These are phyloP conservation scores for Calliscelio sp. DNA, from an alignment of 2,888 invertebrate species.

Conservation along the genomic window DNA sequence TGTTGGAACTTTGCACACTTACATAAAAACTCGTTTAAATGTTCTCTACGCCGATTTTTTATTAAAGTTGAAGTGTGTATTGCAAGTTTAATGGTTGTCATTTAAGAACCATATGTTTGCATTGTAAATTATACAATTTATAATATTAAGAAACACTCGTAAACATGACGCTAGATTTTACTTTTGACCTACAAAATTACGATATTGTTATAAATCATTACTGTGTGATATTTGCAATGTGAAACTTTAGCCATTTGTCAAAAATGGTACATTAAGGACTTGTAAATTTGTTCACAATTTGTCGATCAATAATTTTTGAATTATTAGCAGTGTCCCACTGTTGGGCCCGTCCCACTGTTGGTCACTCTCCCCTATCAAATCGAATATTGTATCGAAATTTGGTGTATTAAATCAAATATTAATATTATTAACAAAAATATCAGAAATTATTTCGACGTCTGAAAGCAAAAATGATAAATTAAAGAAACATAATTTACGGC, in stretches of 20 bases:
- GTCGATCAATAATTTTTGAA: background rate
- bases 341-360: constrained; percentile 11
- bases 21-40: constrained; percentile 10
- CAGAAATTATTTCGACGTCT: too few relatives aligned
- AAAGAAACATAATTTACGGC: too few relatives aligned
- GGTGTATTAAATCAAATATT: too few relatives aligned
- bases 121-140: constrained; percentile 6
- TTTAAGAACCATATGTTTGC: background rate
- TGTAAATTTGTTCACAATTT: constrained; percentile 1
- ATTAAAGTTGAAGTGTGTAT: constrained; percentile 2
- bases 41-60: background rate
- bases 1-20: constrained; percentile 19
- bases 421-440: too few relatives aligned
- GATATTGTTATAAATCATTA: constrained; percentile 7
- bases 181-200: constrained; percentile 2
- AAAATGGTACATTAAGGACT: background rate
- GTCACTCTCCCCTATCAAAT: constrained; percentile 3
- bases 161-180: background rate
- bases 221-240: background rate
- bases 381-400: too few relatives aligned
- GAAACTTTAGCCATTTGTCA: background rate
- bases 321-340: constrained; percentile 10
- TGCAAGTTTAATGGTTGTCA: constrained; percentile 2
- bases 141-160: constrained; percentile 11
- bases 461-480: too few relatives aligned